Conservation (phyloP, 2,113 vertebrate species). For the Ammodytes marinus region DNA sequence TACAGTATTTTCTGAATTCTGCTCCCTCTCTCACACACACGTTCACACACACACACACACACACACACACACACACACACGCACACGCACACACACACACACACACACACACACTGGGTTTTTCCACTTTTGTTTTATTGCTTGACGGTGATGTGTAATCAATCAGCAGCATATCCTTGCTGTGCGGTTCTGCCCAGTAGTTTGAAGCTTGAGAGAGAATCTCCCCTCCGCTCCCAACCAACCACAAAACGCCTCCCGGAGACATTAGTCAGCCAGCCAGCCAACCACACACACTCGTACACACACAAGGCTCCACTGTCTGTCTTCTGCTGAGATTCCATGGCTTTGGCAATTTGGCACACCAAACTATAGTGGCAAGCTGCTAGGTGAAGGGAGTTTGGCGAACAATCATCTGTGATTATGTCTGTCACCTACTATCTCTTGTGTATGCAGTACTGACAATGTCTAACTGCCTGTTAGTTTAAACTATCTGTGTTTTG, state of each 20-base stretch:
- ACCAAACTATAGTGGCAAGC: slow-evolving; percentile 73
- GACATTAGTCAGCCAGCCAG: slow-evolving; percentile 74
- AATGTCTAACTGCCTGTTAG: slow-evolving; percentile 32
- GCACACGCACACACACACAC: slow-evolving; percentile 1
- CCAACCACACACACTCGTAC: slow-evolving; percentile 32
- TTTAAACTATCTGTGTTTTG: slow-evolving; percentile 48
- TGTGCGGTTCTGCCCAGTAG: slow-evolving; percentile 73
- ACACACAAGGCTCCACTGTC: slow-evolving; percentile 53
- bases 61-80: slow-evolving; percentile 56
- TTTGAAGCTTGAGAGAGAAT: slow-evolving; percentile 73
- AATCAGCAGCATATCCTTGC: slow-evolving; percentile 72
- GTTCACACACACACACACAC: slow-evolving; percentile 17
- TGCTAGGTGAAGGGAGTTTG: slow-evolving; percentile 78
- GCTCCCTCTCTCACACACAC: slow-evolving; percentile 40
- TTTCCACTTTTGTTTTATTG: slow-evolving; percentile 74
- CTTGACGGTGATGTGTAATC: slow-evolving; percentile 76
- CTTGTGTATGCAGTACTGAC: slow-evolving; percentile 52
- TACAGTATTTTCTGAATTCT: slow-evolving; percentile 63
- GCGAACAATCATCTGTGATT: slow-evolving; percentile 77
- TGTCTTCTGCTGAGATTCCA: slow-evolving; percentile 72
- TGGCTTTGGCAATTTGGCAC: slow-evolving; percentile 78
- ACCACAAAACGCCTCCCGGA: slow-evolving; percentile 78
- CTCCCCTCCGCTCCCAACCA: slow-evolving; percentile 65
- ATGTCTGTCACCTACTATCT: slow-evolving; percentile 76
- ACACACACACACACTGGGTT: slow-evolving; percentile 42